These are phyloP conservation scores for Gobionotothen gibberifrons DNA, from an alignment of 2,797 vertebrate species.

Conservation along the genomic window DNA sequence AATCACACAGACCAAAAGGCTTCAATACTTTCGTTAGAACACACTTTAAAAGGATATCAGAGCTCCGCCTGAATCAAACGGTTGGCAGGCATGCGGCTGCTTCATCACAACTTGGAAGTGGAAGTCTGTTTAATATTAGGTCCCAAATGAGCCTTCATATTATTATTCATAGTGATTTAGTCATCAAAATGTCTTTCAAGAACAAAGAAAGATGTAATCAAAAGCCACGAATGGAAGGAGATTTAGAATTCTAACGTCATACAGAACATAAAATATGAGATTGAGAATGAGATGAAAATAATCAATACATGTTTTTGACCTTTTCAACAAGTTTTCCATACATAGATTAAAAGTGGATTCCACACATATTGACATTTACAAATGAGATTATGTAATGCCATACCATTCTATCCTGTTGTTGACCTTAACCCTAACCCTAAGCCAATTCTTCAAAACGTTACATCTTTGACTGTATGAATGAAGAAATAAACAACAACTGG, in stretches of 20 bases:
- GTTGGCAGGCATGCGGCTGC: conserved; percentile 13
- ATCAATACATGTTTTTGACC: neutral
- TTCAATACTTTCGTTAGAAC: conserved; percentile 49
- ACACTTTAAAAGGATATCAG: conserved; percentile 48
- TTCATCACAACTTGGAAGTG: conserved; percentile 40
- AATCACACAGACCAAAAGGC: conserved; percentile 29
- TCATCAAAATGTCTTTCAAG: conserved; percentile 30
- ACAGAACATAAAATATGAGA: neutral
- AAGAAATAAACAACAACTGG: neutral
- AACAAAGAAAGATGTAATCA: conserved; percentile 25
- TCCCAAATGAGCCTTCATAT: conserved; percentile 31
- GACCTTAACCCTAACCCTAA: no score
- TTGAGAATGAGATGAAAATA: conserved; percentile 2
- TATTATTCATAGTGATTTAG: conserved; percentile 12
- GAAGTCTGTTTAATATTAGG: conserved; percentile 27
- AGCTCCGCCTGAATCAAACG: conserved; percentile 38
- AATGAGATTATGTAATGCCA: neutral
- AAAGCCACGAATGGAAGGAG: conserved; percentile 18
- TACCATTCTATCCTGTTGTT: neutral
- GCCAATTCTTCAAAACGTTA: neutral
- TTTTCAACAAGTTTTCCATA: neutral
- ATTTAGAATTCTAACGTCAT: conserved; percentile 17
- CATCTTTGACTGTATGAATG: neutral
- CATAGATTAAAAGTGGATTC: neutral
- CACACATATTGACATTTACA: neutral